Conservation (phyloP, 2,888 invertebrate species). For the Neuroscelio doddi region DNA sequence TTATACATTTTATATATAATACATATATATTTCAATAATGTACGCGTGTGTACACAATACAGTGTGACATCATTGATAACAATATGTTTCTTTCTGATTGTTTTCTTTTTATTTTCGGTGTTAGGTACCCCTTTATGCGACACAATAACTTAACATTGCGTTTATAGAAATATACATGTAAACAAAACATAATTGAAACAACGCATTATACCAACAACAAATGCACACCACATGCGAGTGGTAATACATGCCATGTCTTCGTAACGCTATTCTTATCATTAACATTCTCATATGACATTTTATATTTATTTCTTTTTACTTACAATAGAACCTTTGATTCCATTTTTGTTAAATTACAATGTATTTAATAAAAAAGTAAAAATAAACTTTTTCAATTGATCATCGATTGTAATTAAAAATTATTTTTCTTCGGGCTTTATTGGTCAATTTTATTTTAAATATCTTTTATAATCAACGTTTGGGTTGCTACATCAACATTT, state of each 20-base stretch:
- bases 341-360: slow-evolving; percentile 4
- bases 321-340: slow-evolving; percentile 6
- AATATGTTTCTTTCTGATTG: slow-evolving; percentile 47
- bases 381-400: not conserved
- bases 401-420: not conserved
- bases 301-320: not conserved
- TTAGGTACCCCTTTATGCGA: slow-evolving; percentile 29
- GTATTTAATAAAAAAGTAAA: too few relatives aligned
- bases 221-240: slow-evolving; percentile 31
- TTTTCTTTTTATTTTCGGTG: too few relatives aligned
- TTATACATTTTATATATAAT: slow-evolving; percentile 35
- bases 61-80: slow-evolving; percentile 57
- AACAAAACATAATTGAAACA: slow-evolving; percentile 40
- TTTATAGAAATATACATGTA: slow-evolving; percentile 37
- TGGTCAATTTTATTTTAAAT: too few relatives aligned
- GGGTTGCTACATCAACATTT: too few relatives aligned
- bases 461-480: too few relatives aligned
- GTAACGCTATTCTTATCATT: slow-evolving; percentile 2
- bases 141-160: slow-evolving; percentile 35
- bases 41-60: slow-evolving; percentile 45
- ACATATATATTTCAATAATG: slow-evolving; percentile 36
- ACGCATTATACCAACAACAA: slow-evolving; percentile 39
- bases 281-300: slow-evolving; percentile 6
- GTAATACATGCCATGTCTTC: slow-evolving; percentile 6
- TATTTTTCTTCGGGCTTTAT: too few relatives aligned